Evolutionary conservation across 2,888 invertebrate genomes (phyloP).

Genomic region (Apeira syringaria): DNA sequence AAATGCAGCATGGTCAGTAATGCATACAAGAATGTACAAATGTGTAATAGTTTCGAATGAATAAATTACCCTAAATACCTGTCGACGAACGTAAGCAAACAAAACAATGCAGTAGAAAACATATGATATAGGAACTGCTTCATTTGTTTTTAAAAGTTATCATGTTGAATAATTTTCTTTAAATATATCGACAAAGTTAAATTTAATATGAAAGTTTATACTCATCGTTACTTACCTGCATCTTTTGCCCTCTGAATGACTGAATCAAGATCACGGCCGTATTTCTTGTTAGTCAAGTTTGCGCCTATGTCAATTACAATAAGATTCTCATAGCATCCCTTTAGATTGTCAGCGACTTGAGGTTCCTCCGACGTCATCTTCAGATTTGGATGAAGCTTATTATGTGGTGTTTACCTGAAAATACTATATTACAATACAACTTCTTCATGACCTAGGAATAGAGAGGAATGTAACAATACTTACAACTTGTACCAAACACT

Average conservation of each 20-base stretch:
- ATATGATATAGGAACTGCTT: no score
- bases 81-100: constrained; percentile 24
- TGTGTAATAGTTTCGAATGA: constrained; percentile 42
- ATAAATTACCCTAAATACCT: constrained; percentile 42
- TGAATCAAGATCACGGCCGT: constrained; percentile 94
- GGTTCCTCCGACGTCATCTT: constrained; percentile 82
- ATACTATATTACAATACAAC: constrained; percentile 25
- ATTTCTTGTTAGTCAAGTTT: constrained; percentile 97
- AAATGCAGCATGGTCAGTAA: constrained; percentile 6
- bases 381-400: constrained; percentile 75
- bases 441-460: constrained; percentile 6
- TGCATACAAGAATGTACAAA: constrained; percentile 34
- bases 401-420: constrained; percentile 76
- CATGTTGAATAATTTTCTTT: no score
- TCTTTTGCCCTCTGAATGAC: constrained; percentile 96
- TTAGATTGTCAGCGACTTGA: constrained; percentile 83
- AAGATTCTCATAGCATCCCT: constrained; percentile 94
- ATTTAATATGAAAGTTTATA: no score
- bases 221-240: constrained; percentile 86
- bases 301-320: constrained; percentile 96
- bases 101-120: constrained; percentile 11
- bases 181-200: no score
- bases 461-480: constrained; percentile 40
- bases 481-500: constrained; percentile 82
- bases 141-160: no score